phyloP scores from a whole-genome alignment of 2,797 vertebrate species.

The Megalops cyprinoides region DNA sequence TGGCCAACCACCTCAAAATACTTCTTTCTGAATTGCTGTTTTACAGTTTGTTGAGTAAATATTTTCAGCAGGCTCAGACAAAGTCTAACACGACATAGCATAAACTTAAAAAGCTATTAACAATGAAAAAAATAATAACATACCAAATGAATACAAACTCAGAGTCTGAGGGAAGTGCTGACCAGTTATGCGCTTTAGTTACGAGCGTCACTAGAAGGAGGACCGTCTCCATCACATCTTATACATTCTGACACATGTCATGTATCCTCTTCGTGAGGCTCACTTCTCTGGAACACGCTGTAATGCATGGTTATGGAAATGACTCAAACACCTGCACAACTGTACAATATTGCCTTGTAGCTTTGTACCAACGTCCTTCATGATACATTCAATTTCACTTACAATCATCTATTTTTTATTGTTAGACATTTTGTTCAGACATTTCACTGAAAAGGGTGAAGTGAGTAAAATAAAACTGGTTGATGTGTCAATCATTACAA shows the following conservation, averaged over 20 bases:
- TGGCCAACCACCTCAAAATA: background rate
- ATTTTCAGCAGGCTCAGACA: background rate
- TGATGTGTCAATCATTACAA: background rate
- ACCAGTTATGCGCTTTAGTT: conserved; percentile 48
- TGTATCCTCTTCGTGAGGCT: conserved; percentile 37
- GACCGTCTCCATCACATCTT: conserved; percentile 55
- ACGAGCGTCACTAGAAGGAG: conserved; percentile 52
- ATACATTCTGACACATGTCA: conserved; percentile 52
- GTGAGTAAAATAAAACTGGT: background rate
- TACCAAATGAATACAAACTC: conserved; percentile 34
- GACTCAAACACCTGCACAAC: background rate
- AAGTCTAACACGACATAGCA: background rate
- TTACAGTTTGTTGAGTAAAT: background rate
- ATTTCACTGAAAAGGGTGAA: background rate
- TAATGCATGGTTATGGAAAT: background rate
- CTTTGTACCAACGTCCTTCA: background rate
- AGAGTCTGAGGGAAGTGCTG: conserved; percentile 42
- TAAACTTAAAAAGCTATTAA: background rate
- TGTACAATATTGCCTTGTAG: no score
- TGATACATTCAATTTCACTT: background rate
- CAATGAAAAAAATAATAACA: conserved; percentile 16
- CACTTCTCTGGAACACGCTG: background rate
- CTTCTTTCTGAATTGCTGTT: background rate
- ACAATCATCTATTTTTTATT: background rate
- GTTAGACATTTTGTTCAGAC: background rate